Conservation (phyloP, 2,888 invertebrate genomes). For the Myopa testacea region DNA sequence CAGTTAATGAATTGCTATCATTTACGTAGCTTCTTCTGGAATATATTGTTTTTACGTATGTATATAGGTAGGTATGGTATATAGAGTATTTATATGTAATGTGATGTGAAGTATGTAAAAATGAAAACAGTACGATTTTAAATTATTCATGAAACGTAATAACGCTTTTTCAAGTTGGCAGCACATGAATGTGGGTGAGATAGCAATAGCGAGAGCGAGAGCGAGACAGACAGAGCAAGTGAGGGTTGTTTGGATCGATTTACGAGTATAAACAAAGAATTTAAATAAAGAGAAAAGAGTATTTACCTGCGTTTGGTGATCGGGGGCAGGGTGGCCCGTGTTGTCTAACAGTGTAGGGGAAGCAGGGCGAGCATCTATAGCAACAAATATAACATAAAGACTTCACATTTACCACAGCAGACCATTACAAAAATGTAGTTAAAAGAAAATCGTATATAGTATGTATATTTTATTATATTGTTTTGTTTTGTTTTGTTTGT, state of each 20-base stretch:
- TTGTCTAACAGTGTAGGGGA: constrained; percentile 89
- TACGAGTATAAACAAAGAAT: constrained; percentile 39
- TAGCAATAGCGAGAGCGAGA: constrained; percentile 32
- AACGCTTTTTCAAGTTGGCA: no score
- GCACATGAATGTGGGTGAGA: neutral
- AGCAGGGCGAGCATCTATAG: constrained; percentile 91
- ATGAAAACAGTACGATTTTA: no score
- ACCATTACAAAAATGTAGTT: constrained; percentile 65
- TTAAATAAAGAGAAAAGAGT: constrained; percentile 66
- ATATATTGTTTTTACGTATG: no score
- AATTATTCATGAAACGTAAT: no score
- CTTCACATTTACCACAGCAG: constrained; percentile 71
- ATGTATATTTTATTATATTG: constrained; percentile 8
- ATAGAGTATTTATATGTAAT: no score
- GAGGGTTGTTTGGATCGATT: constrained; percentile 22
- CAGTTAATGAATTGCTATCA: no score
- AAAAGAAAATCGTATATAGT: constrained; percentile 36
- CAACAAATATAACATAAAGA: constrained; percentile 89
- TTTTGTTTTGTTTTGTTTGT: constrained; percentile 9
- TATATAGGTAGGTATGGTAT: no score
- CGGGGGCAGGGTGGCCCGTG: constrained; percentile 82
- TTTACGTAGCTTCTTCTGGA: no score
- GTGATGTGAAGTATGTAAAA: no score
- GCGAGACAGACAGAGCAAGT: constrained; percentile 29
- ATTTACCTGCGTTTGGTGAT: constrained; percentile 80